Base-by-base conservation (phyloP, 2,888 invertebrate genomes). In the Linnaemya vulpina region DNA sequence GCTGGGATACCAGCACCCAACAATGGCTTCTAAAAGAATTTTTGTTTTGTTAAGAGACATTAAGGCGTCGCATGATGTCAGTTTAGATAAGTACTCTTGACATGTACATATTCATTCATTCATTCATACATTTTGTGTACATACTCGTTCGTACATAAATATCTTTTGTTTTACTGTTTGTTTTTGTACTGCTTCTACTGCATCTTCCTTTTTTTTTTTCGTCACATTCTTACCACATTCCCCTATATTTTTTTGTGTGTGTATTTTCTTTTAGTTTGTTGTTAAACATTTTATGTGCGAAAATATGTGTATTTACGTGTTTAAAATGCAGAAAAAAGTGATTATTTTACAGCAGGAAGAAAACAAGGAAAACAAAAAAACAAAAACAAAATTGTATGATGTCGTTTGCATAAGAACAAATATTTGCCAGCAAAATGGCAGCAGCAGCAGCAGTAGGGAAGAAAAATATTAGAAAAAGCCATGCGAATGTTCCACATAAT, bases 31-130 rank as follows among this genome's bases (percentile, higher is more conserved):
- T 60, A 67, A 22, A 53, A 68, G 67, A 43, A 68, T 70, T 62
- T 75, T 73, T 68, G 62, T 70, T 60, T 68, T 71, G 62, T 30
- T 83, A 55, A 74, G 78, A 86, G 86, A 86, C 86, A 86, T 83
- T 85, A 85, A 71, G 86, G 86, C 86, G 86, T 83, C 86, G 77
- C 77, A 82, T 77, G 82, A 84, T 73, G 84, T 83, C 78, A 83
- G 70, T 83, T 79, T 49, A 79, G 78, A 79, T 83, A 83, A 75
- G 79, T 70, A 79, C 77, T 65, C 55, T 70, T 83, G 79, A 83
- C 83, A 79, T 83, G 74, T 73, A 77, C 70, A 68, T 78, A 51
- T 25, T 62, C 35, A 73, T 74, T 70, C 78, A 78, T 53, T 62
- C 51, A 73, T 73, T 70, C 68, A 68, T 51, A 49, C 38, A 49